Percentiles rank a stretch among this genome's conserved stretches.
Conservation (phyloP, 2,888 invertebrate species). For the Hirtodrosophila confusa region DNA sequence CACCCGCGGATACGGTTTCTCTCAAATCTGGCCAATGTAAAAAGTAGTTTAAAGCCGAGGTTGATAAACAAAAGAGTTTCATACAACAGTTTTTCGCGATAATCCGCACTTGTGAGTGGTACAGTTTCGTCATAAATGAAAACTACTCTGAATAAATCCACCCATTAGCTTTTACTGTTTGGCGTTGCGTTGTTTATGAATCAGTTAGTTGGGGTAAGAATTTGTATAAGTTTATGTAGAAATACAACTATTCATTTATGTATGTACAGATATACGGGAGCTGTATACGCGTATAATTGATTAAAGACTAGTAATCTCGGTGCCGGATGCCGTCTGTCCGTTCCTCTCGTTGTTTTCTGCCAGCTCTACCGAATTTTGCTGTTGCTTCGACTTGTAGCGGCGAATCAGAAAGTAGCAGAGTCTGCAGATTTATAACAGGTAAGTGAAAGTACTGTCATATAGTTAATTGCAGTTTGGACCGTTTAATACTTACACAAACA, state of each 20-base stretch:
- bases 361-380: constrained; percentile 47
- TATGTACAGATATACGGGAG: constrained; percentile 6
- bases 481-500: constrained; percentile 80
- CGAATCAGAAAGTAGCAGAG: constrained; percentile 70
- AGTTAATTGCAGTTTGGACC: background rate
- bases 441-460: background rate
- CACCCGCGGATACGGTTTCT: no score
- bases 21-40: no score
- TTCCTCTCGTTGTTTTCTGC: constrained; percentile 50
- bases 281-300: constrained; percentile 15
- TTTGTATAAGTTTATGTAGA: background rate
- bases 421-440: constrained; percentile 23
- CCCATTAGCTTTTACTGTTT: no score
- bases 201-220: no score
- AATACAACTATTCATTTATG: background rate
- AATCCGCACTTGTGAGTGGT: no score
- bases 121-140: no score
- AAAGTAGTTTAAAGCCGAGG: no score
- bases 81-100: no score
- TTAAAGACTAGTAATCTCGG: constrained; percentile 76
- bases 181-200: no score
- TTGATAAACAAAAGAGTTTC: no score
- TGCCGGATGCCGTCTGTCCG: constrained; percentile 53
- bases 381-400: constrained; percentile 61
- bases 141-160: no score